Base-by-base conservation (phyloP, 1,140 invertebrate species). In the Pseudomyrmex concolor region DNA sequence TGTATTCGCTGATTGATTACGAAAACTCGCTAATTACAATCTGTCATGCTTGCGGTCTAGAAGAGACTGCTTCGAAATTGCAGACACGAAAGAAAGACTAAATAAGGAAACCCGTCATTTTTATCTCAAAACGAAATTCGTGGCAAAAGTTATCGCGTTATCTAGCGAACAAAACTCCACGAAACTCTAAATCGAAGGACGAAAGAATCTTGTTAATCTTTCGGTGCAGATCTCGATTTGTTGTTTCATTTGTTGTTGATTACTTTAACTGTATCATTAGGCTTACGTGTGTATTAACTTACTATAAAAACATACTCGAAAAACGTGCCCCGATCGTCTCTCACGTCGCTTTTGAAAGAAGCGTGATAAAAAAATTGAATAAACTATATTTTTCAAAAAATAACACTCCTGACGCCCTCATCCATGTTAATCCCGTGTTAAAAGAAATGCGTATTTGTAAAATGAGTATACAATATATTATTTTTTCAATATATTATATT, bases 171-270 rank as follows among this genome's bases (percentile, higher is more conserved):
- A 48, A 9, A 48, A 48, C 9, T 12, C n/a, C 34, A 34, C 34
- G 34, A 34, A 12, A 68, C 19, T 60, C 10, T 45, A 51, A 67
- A 63, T 78, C n/a, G 50, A n/a, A n/a, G n/a, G n/a, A 73, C 34
- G 8, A 43, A 55, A 25, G 10, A 34, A 34, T 25, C 4, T 9
- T 34, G 22, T 15, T n/a, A 10, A 1, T 64, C 45, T 59, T 86
- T 89, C 74, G 68, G 45, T 45, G 66, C 45, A 68, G 83, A 90
- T 83, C 74, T 91, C 74, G 84, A 66, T 60, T 72, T 92, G 90
- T 92, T 91, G 86, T 91, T 76, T 89, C 62, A 90, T 71, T 92
- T 92, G 89, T 92, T 93, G 91, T 93, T 92, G 86, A 90, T 86
- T 92, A 90, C 90, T 90, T 85, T 92, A 91, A 90, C 67, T 85